These are phyloP conservation scores for Pipistrellus nathusii DNA, from an alignment of 2,797 vertebrate species.

Conservation along the genomic window DNA sequence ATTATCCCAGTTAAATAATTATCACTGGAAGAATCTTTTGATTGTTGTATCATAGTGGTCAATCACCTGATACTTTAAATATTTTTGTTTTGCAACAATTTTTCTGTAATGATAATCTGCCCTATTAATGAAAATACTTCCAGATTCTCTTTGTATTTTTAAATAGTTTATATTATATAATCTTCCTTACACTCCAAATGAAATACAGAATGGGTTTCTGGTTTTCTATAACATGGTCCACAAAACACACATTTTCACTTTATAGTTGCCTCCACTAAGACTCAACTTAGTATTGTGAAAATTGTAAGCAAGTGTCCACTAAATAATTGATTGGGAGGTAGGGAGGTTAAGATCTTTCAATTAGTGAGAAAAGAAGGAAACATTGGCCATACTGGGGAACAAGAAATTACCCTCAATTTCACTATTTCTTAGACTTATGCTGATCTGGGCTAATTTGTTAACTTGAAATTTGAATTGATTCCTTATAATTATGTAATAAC, in stretches of 20 bases:
- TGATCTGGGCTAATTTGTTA: slow-evolving; percentile 61
- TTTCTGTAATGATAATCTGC: slow-evolving; percentile 62
- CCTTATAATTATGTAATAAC: slow-evolving; percentile 20
- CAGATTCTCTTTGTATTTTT: background rate
- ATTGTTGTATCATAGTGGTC: slow-evolving; percentile 16
- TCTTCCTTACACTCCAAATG: slow-evolving; percentile 56
- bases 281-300: slow-evolving; percentile 29
- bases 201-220: slow-evolving; percentile 60
- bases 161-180: slow-evolving; percentile 53
- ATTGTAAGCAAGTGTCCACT: slow-evolving; percentile 39
- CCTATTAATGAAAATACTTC: slow-evolving; percentile 58
- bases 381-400: slow-evolving; percentile 34
- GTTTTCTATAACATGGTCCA: slow-evolving; percentile 52
- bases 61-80: slow-evolving; percentile 5
- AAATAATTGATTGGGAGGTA: slow-evolving; percentile 23
- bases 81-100: slow-evolving; percentile 49
- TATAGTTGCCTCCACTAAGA: background rate
- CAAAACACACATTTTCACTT: slow-evolving; percentile 46
- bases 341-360: background rate
- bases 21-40: slow-evolving; percentile 48
- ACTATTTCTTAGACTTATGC: slow-evolving; percentile 15
- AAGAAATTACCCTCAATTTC: slow-evolving; percentile 32
- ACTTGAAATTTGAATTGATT: slow-evolving; percentile 61
- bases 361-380: slow-evolving; percentile 54
- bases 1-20: slow-evolving; percentile 39